phyloP scores from a whole-genome alignment of 2,888 invertebrate species.

The Nysson spinosus region DNA sequence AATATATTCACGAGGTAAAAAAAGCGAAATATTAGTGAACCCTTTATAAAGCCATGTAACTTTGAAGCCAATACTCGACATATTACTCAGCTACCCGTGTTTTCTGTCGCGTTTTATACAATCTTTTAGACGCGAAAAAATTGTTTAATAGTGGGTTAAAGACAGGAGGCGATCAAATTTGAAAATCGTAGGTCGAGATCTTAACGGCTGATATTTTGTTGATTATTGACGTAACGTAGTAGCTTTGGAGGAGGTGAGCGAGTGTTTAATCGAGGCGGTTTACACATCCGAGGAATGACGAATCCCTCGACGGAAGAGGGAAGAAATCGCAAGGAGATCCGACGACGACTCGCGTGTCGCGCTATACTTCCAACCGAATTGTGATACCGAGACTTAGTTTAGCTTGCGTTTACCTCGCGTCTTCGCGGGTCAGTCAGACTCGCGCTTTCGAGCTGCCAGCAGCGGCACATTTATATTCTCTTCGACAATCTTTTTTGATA shows the following conservation, averaged over 20 bases:
- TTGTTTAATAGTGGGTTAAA: no score
- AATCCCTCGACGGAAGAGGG: constrained; percentile 8
- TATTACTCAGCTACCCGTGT: no score
- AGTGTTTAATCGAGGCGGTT: constrained; percentile 6
- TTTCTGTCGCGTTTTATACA: no score
- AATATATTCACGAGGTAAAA: no score
- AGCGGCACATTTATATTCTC: constrained; percentile 48
- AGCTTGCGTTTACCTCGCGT: constrained; percentile 70
- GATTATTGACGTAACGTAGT: no score
- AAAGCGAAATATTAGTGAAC: no score
- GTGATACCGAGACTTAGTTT: constrained; percentile 68
- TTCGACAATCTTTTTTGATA: constrained; percentile 23
- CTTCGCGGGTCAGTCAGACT: constrained; percentile 71
- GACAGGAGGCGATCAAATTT: no score
- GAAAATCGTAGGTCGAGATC: no score
- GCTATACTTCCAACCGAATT: constrained; percentile 65
- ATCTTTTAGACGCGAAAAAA: no score
- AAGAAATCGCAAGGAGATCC: constrained; percentile 28
- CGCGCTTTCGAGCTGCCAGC: constrained; percentile 74
- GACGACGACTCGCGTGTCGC: constrained; percentile 19
- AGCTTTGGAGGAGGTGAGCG: constrained; percentile 5
- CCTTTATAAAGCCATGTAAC: no score
- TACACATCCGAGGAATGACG: constrained; percentile 27
- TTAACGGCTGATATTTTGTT: no score
- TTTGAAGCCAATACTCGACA: no score